Evolutionary conservation across 2,797 vertebrate species (phyloP).

Genomic region (Poeciliopsis infans): DNA sequence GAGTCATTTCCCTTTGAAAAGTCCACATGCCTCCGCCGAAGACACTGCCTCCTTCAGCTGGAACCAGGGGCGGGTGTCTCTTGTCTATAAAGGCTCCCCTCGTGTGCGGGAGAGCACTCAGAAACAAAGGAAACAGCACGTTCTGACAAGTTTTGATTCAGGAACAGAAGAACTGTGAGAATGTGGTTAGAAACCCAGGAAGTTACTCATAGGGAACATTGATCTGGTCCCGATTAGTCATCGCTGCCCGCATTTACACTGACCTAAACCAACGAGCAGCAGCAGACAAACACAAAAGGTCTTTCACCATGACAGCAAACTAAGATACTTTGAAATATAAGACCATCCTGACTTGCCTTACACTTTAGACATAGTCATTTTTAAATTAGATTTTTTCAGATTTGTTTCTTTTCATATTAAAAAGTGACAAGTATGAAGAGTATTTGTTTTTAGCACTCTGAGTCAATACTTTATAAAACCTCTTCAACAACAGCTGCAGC

Average conservation of each 20-base stretch:
- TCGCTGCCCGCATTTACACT: slow-evolving; percentile 27
- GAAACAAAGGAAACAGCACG: slow-evolving; percentile 65
- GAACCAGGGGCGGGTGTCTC: slow-evolving; percentile 59
- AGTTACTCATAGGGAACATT: slow-evolving; percentile 56
- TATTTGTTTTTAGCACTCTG: neutral
- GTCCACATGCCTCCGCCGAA: slow-evolving; percentile 54
- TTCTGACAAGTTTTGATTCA: slow-evolving; percentile 57
- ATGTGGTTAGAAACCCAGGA: slow-evolving; percentile 43
- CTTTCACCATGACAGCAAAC: neutral
- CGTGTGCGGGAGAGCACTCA: slow-evolving; percentile 39
- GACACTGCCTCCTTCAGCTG: slow-evolving; percentile 57
- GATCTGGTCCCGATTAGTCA: slow-evolving; percentile 50
- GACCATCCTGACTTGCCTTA: slow-evolving; percentile 13
- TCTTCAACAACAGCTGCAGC: neutral
- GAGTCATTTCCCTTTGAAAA: slow-evolving; percentile 55
- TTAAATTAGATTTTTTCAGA: neutral
- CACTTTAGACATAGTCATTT: slow-evolving; percentile 14
- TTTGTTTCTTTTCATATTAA: neutral
- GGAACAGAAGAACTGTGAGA: slow-evolving; percentile 61
- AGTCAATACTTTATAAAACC: neutral
- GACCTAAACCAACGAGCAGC: slow-evolving; percentile 49
- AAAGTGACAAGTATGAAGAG: neutral
- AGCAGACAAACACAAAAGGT: slow-evolving; percentile 19
- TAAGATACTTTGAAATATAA: slow-evolving; percentile 24
- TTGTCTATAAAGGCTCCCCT: slow-evolving; percentile 39